Base-by-base conservation (phyloP, 37 sponge, comb jelly and placozoan species). In the Cliona cf. orientalis region DNA sequence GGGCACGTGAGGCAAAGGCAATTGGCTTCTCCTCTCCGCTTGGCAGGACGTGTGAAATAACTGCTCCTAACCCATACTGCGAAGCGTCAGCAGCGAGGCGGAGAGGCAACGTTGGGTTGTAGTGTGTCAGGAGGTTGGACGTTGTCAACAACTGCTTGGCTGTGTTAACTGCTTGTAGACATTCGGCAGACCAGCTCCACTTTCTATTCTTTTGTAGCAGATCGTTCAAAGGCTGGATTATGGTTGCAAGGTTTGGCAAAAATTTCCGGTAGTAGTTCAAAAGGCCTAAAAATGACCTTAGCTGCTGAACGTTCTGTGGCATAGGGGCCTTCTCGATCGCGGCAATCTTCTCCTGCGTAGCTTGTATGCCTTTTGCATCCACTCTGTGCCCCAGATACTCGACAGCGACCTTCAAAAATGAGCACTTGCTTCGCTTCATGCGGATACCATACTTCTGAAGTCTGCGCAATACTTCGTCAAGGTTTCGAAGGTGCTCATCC, bases 261-360 rank as follows among this genome's bases (percentile, higher is more conserved):
- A 86, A 86, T 40, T 78, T 86, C 37, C 86, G 11, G 36, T 84
- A 75, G 26, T 84, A 82, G 41, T 57, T 72, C 64, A 82, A 17
- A 1, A 82, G 74, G 4, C 81, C 70, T 1, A 69, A 31, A 37
- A 80, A 69, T 12, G 58, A 80, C 42, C n/a, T n/a, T n/a, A 83
- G 63, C 66, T 73, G 46, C 22, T 28, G 38, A 12, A 74, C 38
- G 65, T 83, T 72, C 63, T 1, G 33, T 31, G 74, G 83, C 14
- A 29, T 2, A 2, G 85, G 85, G 2, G 77, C 76, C 66, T 72
- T 43, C 45, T 22, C 1, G 11, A 84, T 39, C 14, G 77, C 78
- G 25, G 42, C 43, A 2, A 66, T 35, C 44, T 84, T 84, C n/a
- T 36, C 22, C 21, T n/a, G 34, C 2, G 62, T 14, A 1, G 66